Base-by-base conservation (phyloP, 64 coral and sea anemone species). In the Actinia tenebrosa region DNA sequence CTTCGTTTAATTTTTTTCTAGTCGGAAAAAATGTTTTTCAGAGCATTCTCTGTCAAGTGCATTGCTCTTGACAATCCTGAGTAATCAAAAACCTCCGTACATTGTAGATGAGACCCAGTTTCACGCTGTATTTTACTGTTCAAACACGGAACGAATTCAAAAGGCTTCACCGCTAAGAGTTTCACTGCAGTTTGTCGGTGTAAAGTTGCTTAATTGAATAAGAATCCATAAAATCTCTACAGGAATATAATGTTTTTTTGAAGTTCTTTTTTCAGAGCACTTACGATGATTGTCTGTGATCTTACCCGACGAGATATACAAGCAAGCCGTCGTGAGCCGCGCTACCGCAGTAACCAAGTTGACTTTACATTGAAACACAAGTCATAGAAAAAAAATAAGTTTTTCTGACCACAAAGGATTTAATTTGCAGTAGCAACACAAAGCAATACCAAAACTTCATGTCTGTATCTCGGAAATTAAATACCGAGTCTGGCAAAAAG, bases 191-290 rank as follows among this genome's bases (percentile, higher is more conserved):
- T 75, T 30, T 75, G 69, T 11, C 69, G 69, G 27, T 42, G 27
- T 75, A 75, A 42, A 75, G 69, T 75, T 75, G 69, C 23, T 75
- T 37, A 75, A 42, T 69, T 69, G 19, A 69, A 69, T 69, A 25
- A 69, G 22, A 69, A 69, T 69, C 64, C 26, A 75, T 75, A 75
- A 75, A 75, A 25, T 30, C 27, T 75, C 69, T 18, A 42, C 69
- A 75, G 69, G 69, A 75, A 75, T 75, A 75, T 75, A 75, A 75
- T 42, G 69, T 42, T 26, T 30, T 75, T 27, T 75, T 42, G 9
- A 75, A 75, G 69, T 75, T 30, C 22, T 30, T 72, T 27, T 75
- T 75, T 75, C 11, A 30, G 0, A 75, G 27, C 69, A 75, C 69
- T 75, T 75, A 75, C 8, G 69, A 26, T 11, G 8, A 75, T 75